These are phyloP conservation scores for Oceanodroma tethys DNA, from an alignment of 2,113 vertebrate species.

Conservation along the genomic window DNA sequence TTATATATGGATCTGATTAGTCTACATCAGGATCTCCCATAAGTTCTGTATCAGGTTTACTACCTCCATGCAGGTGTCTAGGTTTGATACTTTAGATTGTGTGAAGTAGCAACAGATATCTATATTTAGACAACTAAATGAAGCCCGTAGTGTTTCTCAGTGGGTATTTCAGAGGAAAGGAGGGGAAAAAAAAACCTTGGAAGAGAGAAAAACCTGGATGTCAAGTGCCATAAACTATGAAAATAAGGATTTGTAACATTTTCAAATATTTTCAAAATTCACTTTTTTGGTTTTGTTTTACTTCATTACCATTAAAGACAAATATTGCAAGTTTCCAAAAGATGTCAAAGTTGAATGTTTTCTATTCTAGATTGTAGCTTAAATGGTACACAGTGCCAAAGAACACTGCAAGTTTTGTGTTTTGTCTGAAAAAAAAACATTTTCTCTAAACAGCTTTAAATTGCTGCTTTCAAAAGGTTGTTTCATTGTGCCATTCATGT, in stretches of 20 bases:
- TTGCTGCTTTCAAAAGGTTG: not conserved
- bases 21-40: no score
- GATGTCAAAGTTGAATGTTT: not conserved
- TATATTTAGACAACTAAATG: not conserved
- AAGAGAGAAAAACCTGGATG: not conserved
- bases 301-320: not conserved
- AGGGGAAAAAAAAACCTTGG: fast-evolving
- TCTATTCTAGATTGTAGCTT: not conserved
- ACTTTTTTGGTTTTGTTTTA: not conserved
- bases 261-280: not conserved
- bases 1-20: no score
- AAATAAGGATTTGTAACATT: not conserved
- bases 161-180: not conserved
- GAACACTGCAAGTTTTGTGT: not conserved
- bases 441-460: not conserved
- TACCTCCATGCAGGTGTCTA: not conserved
- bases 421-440: not conserved
- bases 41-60: not conserved
- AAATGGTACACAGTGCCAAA: not conserved
- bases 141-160: not conserved
- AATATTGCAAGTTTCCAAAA: not conserved
- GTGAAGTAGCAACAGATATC: not conserved
- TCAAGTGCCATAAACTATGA: not conserved
- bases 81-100: not conserved
- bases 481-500: not conserved